phyloP scores from a whole-genome alignment of 2,113 vertebrate genomes.

The Odocoileus virginianus region DNA sequence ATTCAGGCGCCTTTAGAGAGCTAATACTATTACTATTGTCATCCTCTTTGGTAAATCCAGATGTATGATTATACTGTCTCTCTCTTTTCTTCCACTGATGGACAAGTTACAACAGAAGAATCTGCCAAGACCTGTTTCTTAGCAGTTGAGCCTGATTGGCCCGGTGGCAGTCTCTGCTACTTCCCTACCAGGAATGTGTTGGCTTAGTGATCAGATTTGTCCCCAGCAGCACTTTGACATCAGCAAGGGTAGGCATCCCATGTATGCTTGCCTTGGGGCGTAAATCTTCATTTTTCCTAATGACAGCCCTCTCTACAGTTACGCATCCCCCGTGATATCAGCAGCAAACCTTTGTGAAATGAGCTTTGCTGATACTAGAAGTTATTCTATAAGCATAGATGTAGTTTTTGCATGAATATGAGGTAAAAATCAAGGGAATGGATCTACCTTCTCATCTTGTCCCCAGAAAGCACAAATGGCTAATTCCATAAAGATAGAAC shows the following conservation, averaged over 20 bases:
- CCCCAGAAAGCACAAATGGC: background rate
- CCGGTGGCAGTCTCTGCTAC: background rate
- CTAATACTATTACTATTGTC: background rate
- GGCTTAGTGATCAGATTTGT: background rate
- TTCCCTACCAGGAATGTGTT: background rate
- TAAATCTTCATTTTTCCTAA: conserved; percentile 7
- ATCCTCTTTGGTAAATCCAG: background rate
- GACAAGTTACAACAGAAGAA: background rate
- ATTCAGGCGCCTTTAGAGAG: background rate
- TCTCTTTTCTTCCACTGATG: background rate
- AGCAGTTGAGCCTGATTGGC: background rate
- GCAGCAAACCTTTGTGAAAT: background rate
- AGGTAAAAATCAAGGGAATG: background rate
- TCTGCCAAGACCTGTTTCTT: background rate
- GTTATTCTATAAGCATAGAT: background rate
- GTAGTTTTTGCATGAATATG: background rate
- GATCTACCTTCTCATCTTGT: background rate
- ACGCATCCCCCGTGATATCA: background rate
- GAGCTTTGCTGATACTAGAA: background rate
- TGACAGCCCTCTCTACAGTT: background rate
- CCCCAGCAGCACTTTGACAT: conserved; percentile 10
- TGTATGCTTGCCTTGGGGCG: background rate
- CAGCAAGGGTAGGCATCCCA: background rate
- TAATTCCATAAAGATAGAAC: background rate
- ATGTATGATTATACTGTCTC: background rate